Evolutionary conservation across 2,888 invertebrate species (phyloP).

Genomic region (Panzeria rudis): DNA sequence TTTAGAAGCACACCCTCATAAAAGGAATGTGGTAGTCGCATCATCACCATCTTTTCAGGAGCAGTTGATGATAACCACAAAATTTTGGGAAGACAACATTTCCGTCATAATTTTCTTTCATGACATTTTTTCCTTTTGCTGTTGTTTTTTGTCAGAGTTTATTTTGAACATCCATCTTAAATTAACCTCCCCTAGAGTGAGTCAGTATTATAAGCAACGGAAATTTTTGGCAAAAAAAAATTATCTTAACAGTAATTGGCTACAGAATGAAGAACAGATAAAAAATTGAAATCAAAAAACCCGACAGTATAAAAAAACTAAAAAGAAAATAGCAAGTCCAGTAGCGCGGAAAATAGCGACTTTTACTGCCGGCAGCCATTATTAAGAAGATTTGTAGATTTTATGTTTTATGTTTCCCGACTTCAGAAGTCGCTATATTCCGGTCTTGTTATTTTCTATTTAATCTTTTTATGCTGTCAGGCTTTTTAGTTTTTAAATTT

Average conservation of each 20-base stretch:
- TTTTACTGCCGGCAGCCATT: too few relatives aligned
- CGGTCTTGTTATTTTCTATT: too few relatives aligned
- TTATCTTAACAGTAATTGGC: slow-evolving; percentile 1
- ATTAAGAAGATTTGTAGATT: too few relatives aligned
- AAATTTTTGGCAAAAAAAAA: background rate
- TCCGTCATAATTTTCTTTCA: slow-evolving; percentile 61
- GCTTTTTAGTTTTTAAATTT: too few relatives aligned
- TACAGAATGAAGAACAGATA: background rate
- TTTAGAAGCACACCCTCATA: slow-evolving; percentile 24
- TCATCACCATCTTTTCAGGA: slow-evolving; percentile 24
- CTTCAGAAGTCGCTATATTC: too few relatives aligned
- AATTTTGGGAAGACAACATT: slow-evolving; percentile 64
- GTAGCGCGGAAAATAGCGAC: too few relatives aligned
- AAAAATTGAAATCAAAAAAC: too few relatives aligned
- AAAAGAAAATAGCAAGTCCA: too few relatives aligned
- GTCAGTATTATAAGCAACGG: slow-evolving; percentile 10
- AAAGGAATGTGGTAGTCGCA: background rate
- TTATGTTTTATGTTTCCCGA: too few relatives aligned
- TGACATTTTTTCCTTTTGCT: slow-evolving; percentile 20
- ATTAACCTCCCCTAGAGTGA: slow-evolving; percentile 23
- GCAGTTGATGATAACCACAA: slow-evolving; percentile 66
- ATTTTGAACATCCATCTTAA: slow-evolving; percentile 43
- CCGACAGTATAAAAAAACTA: too few relatives aligned
- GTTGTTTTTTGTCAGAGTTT: slow-evolving; percentile 30
- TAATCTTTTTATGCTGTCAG: too few relatives aligned